A percentile compares a stretch with the other conserved stretches of the same genome.
These are phyloP conservation scores for Orchestes rusci DNA, from an alignment of 2,888 invertebrate species.

Conservation along the genomic window DNA sequence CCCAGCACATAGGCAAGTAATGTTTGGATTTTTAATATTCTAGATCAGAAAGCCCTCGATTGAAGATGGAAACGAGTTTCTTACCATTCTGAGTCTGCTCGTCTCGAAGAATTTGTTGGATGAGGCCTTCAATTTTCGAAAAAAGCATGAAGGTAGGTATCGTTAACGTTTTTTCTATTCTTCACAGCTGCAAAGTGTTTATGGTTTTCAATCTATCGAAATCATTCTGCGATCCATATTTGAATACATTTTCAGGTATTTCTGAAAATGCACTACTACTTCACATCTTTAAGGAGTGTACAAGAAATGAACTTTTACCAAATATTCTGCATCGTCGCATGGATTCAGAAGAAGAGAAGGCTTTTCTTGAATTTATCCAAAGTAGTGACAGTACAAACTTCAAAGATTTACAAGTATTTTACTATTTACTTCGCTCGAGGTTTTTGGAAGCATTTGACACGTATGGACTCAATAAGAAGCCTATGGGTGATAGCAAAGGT, in stretches of 20 bases:
- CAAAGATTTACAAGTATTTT: conserved; percentile 62
- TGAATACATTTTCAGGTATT: no score
- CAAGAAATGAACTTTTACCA: conserved; percentile 50
- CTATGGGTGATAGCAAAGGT: not conserved
- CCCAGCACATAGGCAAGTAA: no score
- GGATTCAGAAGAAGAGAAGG: conserved; percentile 56
- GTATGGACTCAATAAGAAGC: conserved; percentile 37
- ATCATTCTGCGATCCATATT: no score
- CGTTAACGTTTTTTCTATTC: not conserved
- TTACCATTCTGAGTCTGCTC: conserved; percentile 54
- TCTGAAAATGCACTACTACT: conserved; percentile 48
- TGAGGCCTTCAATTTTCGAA: conserved; percentile 59
- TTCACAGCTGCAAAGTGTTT: not conserved
- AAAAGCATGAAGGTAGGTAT: conserved; percentile 46
- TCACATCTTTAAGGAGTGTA: conserved; percentile 57
- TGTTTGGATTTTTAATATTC: conserved; percentile 20
- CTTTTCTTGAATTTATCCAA: conserved; percentile 59
- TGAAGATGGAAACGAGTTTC: conserved; percentile 43
- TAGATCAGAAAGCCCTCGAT: conserved; percentile 42
- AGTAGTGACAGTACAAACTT: conserved; percentile 46
- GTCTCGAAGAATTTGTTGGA: conserved; percentile 56
- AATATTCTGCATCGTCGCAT: conserved; percentile 58
- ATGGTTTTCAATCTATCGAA: no score
- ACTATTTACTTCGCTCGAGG: conserved; percentile 57
- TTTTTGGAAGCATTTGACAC: conserved; percentile 53